Evolutionary conservation across 2,113 vertebrate species (phyloP).

Genomic region (Centropus unirufus): DNA sequence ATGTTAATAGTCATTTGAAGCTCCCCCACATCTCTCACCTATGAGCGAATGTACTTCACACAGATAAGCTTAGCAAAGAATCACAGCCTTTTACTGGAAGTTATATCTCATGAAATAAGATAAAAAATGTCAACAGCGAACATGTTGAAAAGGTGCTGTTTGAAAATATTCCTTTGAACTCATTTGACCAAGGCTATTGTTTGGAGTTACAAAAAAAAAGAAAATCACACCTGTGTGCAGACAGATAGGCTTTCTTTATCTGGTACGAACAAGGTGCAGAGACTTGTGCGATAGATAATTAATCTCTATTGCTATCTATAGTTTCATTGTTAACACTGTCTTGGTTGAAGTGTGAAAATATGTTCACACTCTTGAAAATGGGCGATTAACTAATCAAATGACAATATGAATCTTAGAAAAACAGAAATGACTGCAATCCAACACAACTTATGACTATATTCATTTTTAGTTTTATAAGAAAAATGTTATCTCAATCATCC

Average conservation of each 20-base stretch:
- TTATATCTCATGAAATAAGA: slow-evolving; percentile 68
- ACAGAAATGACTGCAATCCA: slow-evolving; percentile 74
- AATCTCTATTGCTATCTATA: slow-evolving; percentile 86
- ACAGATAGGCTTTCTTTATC: slow-evolving; percentile 73
- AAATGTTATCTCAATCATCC: slow-evolving; percentile 21
- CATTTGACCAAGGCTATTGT: slow-evolving; percentile 64
- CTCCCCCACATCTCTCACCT: slow-evolving; percentile 12
- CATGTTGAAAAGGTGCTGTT: slow-evolving; percentile 44
- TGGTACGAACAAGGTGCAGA: slow-evolving; percentile 77
- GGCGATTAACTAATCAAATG: slow-evolving; percentile 84
- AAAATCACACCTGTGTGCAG: slow-evolving; percentile 77
- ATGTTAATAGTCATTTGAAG: slow-evolving; percentile 48
- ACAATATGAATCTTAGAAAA: slow-evolving; percentile 79
- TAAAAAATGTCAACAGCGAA: slow-evolving; percentile 60
- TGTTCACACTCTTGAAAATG: slow-evolving; percentile 82
- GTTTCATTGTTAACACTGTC: slow-evolving; percentile 84
- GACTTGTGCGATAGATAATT: slow-evolving; percentile 81
- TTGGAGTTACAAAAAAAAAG: not conserved
- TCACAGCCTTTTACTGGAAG: slow-evolving; percentile 51
- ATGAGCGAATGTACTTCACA: slow-evolving; percentile 26
- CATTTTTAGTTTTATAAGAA: slow-evolving; percentile 48
- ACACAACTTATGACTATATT: slow-evolving; percentile 57
- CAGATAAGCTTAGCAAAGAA: slow-evolving; percentile 27
- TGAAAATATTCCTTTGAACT: slow-evolving; percentile 72
- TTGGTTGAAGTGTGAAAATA: slow-evolving; percentile 83